Base-by-base conservation (phyloP, 2,888 invertebrate genomes). In the Dysmachus trigonus region DNA sequence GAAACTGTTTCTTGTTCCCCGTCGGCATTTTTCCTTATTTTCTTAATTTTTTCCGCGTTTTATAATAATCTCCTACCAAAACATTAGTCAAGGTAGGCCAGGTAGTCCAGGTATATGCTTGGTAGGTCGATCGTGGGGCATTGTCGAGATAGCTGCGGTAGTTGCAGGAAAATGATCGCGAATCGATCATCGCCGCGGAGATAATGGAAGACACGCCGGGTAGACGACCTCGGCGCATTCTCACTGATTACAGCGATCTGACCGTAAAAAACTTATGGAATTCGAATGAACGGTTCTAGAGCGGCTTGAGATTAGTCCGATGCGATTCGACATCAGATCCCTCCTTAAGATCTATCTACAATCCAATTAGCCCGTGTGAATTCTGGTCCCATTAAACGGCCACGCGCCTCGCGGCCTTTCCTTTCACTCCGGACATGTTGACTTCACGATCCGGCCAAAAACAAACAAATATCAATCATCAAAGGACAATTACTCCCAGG, bases 261-360 rank as follows among this genome's bases (percentile, higher is more conserved):
- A 79, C 79, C 51, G 79, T 79, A 79, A 79, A 79, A 62, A 79
- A 79, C 47, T 51, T 79, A 51, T 79, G 30, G 79, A 79, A 79
- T 79, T 79, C 79, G 51, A 79, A 41, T 51, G 47, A 79, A 79
- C 79, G 47, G 79, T 79, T 51, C 10, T 22, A 15, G 15, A 76
- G 22, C 76, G 41, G 13, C 27, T 10, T 7, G 30, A 35, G 51
- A 79, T 79, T 79, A 79, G 51, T 15, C 79, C 31, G 27, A 10
- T 10, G 62, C 51, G 27, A 51, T 47, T 30, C 27, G 47, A 73
- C 13, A 51, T 47, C 30, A 7, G 30, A 30, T 27, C 51, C 51
- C 30, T 51, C 33, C 76, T 41, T 1, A 15, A 41, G 38, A 41
- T 76, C 27, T n/a, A n/a, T 18, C 1, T 18, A 18, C 22, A 35